Conservation (phyloP, 53 echinoderm and acorn worm genomes). For the Stichopus horrens region DNA sequence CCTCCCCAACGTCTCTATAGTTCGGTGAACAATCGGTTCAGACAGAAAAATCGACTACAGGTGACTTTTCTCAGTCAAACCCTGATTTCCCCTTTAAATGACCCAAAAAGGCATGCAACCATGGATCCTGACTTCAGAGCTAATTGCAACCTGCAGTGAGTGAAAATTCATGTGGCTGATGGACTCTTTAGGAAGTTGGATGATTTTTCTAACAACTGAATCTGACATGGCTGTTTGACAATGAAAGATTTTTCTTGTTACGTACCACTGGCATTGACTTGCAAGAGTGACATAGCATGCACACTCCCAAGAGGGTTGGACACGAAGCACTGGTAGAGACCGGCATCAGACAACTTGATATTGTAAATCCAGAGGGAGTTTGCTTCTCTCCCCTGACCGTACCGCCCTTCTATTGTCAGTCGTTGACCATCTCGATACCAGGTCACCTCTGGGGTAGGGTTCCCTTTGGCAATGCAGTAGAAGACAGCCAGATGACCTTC, state of each 20-base stretch:
- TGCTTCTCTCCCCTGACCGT: background rate
- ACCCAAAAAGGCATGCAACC: too few relatives aligned
- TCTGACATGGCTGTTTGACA: too few relatives aligned
- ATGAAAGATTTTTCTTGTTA: background rate
- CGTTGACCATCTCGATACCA: constrained; percentile 29
- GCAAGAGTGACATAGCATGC: background rate
- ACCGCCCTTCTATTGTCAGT: background rate
- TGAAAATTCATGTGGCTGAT: too few relatives aligned
- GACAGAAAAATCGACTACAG: too few relatives aligned
- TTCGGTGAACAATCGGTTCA: too few relatives aligned
- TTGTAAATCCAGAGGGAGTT: constrained; percentile 16
- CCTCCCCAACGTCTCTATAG: too few relatives aligned
- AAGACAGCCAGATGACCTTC: background rate
- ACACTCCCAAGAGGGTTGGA: constrained; percentile 15
- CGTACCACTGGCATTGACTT: constrained; percentile 1
- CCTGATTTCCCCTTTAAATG: too few relatives aligned
- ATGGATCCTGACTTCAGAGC: too few relatives aligned
- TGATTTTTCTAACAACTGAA: too few relatives aligned
- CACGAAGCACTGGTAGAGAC: constrained; percentile 21
- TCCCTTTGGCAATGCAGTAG: background rate
- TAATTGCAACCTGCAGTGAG: too few relatives aligned
- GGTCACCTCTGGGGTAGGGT: background rate
- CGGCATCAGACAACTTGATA: background rate
- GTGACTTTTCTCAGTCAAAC: too few relatives aligned
- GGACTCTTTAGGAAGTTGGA: too few relatives aligned